Base-by-base conservation (phyloP, 2,888 invertebrate species). In the Drosophila prostipennis region DNA sequence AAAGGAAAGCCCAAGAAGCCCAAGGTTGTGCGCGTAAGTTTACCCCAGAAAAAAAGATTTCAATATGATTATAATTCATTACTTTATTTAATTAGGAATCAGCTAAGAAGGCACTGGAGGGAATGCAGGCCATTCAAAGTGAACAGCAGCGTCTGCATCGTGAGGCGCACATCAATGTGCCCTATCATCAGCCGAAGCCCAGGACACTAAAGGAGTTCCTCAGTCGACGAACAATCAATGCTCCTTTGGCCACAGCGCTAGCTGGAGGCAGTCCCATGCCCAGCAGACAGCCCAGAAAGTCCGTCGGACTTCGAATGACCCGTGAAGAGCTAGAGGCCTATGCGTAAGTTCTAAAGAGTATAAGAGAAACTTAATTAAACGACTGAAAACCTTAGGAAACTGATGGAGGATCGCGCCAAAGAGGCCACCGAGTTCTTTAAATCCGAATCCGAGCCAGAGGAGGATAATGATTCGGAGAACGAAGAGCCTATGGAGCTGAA, bases 101-200 rank as follows among this genome's bases (percentile, higher is more conserved):
- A 13, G 94, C 94, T 13, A 95, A 94, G 89, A 93, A 94, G 89
- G 95, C 95, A 34, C 93, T 94, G 84, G 94, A 95, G 80, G 95
- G 95, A 67, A 94, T 95, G 93, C 94, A 94, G 79, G 94, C 95
- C 82, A 96, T 98, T 72, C 95, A 95, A 87, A 96, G 97, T 90
- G 97, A 97, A 91, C 96, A 96, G 0, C 97, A 98, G 91, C 93
- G 97, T 59, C 93, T 96, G 92, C 90, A 96, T 10, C 93, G 98
- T 77, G 96, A 97, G 90, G 94, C 95, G 16, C 92, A 94, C 65
- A 93, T 97, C 6, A 94, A 95, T 42, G 92, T 98, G 39, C 98
- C 98, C 0, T 98, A 98, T 90, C 98, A 98, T 90, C 94, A 94
- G 87, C 97, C 98, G 2, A 96, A 96, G 87, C 95, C 96, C 40